Base-by-base conservation (phyloP, 2,797 vertebrate genomes). In the Etheostoma nigrum region DNA sequence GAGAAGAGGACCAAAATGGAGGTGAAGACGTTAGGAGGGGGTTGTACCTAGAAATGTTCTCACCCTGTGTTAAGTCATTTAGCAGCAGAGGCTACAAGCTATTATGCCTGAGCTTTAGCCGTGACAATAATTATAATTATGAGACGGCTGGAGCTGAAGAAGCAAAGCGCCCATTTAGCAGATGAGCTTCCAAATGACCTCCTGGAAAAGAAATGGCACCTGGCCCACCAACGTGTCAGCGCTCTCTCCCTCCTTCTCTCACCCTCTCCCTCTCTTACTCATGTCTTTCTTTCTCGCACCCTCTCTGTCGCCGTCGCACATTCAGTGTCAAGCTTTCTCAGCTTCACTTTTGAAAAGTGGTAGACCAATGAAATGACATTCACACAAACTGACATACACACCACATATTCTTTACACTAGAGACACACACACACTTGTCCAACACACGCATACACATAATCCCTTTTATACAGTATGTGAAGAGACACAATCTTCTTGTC, bases 121-220 rank as follows among this genome's bases (percentile, higher is more conserved):
- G 75, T 90, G 92, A 93, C 89, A 91, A 92, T 90, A 90, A 91
- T 93, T 89, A 93, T 91, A 91, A 91, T 91, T 79, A 90, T 2
- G 42, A 91, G 82, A 81, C 18, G 76, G 82, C 86, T 63, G 59
- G 81, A 78, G 79, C 59, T 61, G 74, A 72, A 84, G 87, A 92
- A 91, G 85, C 69, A 27, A 88, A 88, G 83, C 62, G n/a, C 25
- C 91, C 91, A 91, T 91, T 91, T 93, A 86, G 79, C 79, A 88
- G 90, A 89, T 92, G 89, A 91, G 88, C 84, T 76, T 89, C 77
- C 51, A 89, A 86, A 87, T 0, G 74, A 92, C 86, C 85, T 86
- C 51, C 47, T 83, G 79, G 57, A 86, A 84, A 79, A 64, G 44
- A 77, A 73, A 80, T 86, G 89, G 89, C 84, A 54, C 45, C 47